A percentile compares a stretch with the other conserved stretches of the same genome.
Evolutionary conservation across 2,888 invertebrate species (phyloP).

Genomic region (Nowickia ferox): DNA sequence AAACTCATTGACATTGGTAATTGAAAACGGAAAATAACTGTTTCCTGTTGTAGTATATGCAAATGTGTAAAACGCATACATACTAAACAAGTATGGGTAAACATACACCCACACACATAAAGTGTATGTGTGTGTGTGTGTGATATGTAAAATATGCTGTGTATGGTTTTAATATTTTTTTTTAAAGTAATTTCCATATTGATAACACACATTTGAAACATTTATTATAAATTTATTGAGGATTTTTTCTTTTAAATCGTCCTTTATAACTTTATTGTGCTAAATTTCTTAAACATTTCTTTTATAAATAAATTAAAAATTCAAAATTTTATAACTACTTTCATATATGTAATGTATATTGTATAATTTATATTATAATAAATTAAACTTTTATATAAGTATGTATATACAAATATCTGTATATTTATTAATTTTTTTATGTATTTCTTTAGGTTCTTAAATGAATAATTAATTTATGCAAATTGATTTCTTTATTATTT

Average conservation of each 20-base stretch:
- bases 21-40: slow-evolving; percentile 50
- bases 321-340: slow-evolving; percentile 43
- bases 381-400: slow-evolving; percentile 27
- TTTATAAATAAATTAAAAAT: slow-evolving; percentile 32
- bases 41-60: slow-evolving; percentile 39
- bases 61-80: slow-evolving; percentile 9
- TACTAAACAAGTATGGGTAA: neutral
- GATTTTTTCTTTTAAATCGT: slow-evolving; percentile 33
- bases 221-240: slow-evolving; percentile 65
- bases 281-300: slow-evolving; percentile 64
- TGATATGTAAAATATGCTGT: neutral
- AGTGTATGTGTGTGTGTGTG: neutral
- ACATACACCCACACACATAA: neutral
- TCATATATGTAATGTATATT: slow-evolving; percentile 25
- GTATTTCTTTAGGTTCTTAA: neutral
- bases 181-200: slow-evolving; percentile 21
- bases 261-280: slow-evolving; percentile 63
- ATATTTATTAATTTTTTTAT: slow-evolving; percentile 3
- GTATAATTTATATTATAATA: slow-evolving; percentile 33
- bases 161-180: neutral
- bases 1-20: slow-evolving; percentile 31
- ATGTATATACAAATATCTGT: no score
- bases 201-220: slow-evolving; percentile 57
- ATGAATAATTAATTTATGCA: slow-evolving; percentile 27
- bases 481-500: slow-evolving; percentile 27